phyloP scores from a whole-genome alignment of 1,140 invertebrate species.

The Drosophila yakuba region DNA sequence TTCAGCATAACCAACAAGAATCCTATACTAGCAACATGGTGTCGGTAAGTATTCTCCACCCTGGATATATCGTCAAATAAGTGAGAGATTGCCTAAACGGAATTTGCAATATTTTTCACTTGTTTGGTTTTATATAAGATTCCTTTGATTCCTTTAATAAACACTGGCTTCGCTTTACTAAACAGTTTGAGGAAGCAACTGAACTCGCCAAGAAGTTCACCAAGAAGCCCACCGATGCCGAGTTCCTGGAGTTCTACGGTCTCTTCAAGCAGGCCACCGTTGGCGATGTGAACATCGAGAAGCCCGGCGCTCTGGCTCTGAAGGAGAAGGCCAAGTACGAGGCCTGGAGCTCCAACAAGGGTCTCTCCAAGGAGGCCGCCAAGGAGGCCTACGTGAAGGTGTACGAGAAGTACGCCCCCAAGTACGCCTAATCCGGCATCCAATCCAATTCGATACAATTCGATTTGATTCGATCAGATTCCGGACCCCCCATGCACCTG shows the following conservation, averaged over 20 bases:
- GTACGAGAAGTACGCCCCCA: slow-evolving; percentile 87
- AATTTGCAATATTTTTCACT: not conserved
- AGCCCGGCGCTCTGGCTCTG: slow-evolving; percentile 95
- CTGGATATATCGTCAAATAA: not conserved
- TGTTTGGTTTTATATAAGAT: not conserved
- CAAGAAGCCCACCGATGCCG: slow-evolving; percentile 90
- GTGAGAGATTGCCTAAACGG: not conserved
- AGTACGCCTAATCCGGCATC: slow-evolving; percentile 46
- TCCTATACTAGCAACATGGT: slow-evolving; percentile 27
- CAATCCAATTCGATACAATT: too few species aligned
- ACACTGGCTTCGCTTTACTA: too few species aligned
- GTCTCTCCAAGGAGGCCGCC: slow-evolving; percentile 91
- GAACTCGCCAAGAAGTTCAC: slow-evolving; percentile 91
- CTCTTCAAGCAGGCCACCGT: slow-evolving; percentile 94
- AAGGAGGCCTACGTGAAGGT: slow-evolving; percentile 93
- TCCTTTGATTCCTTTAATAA: not conserved
- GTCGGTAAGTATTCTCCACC: slow-evolving; percentile 16
- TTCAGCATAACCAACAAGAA: slow-evolving; percentile 21
- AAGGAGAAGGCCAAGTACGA: slow-evolving; percentile 99
- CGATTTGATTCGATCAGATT: not conserved
- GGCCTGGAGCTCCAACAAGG: slow-evolving; percentile 94
- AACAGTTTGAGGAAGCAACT: slow-evolving; percentile 90
- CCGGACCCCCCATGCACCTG: slow-evolving; percentile 27
- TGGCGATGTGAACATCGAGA: slow-evolving; percentile 91
- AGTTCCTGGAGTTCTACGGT: slow-evolving; percentile 93